Conservation (phyloP, 2,113 vertebrate genomes). For the Callaeas wilsoni region DNA sequence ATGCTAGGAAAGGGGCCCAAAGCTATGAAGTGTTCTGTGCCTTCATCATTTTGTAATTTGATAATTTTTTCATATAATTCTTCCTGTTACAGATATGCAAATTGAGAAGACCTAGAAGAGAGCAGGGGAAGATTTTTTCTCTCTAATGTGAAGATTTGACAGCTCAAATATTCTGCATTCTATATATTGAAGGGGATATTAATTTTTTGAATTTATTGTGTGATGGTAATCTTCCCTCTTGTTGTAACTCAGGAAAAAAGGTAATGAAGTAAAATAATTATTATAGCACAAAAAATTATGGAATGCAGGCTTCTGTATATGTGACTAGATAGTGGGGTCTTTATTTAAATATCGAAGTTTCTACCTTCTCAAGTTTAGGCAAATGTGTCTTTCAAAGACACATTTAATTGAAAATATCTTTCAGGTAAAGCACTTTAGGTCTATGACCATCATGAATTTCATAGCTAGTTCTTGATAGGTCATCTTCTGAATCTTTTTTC, state of each 20-base stretch:
- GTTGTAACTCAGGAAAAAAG: not conserved
- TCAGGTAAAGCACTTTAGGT: not conserved
- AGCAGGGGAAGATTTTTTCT: not conserved
- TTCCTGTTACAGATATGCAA: conserved; percentile 29
- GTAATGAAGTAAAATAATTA: not conserved
- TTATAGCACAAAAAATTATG: not conserved
- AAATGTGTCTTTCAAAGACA: not conserved
- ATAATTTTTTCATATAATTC: not conserved
- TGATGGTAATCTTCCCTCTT: not conserved
- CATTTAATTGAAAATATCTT: not conserved
- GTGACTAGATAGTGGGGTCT: not conserved
- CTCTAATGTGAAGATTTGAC: not conserved
- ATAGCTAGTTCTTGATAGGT: not conserved
- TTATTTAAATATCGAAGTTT: not conserved
- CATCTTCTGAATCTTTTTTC: not conserved
- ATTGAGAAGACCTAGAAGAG: conserved; percentile 8
- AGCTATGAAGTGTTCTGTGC: not conserved
- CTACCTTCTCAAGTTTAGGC: not conserved
- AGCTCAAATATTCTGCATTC: not conserved
- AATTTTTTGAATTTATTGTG: not conserved
- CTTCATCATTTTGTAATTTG: not conserved
- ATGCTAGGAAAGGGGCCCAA: not conserved
- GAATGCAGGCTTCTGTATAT: not conserved
- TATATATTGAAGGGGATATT: not conserved
- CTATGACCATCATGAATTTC: not conserved